Evolutionary conservation across 2,113 vertebrate species (phyloP).

Genomic region (Labeo catla): DNA sequence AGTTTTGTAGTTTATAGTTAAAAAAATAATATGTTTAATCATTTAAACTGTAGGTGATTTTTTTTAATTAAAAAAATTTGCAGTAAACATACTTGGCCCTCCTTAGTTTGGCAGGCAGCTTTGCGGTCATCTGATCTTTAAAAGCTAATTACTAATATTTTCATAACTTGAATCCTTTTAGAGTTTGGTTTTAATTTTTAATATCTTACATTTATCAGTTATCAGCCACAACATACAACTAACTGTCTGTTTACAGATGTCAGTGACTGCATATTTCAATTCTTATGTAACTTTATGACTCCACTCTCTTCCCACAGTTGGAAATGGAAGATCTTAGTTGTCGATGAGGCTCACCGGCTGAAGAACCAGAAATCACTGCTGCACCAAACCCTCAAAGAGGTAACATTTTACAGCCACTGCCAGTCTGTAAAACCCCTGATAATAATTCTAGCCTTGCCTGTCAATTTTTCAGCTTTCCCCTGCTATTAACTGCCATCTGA

Average conservation of each 20-base stretch:
- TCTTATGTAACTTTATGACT: background rate
- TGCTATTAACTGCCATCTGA: background rate
- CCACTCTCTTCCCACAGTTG: conserved; percentile 63
- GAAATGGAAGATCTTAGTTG: conserved; percentile 81
- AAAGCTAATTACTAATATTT: background rate
- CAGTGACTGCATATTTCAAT: background rate
- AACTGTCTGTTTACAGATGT: background rate
- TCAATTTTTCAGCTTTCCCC: background rate
- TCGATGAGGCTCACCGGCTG: conserved; percentile 93
- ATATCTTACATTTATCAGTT: background rate
- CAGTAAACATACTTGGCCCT: no score
- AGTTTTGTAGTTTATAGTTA: no score
- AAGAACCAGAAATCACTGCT: conserved; percentile 90
- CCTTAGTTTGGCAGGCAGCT: no score
- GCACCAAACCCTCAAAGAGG: conserved; percentile 82
- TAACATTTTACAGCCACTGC: conserved; percentile 56
- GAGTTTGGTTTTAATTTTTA: background rate
- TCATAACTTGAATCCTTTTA: background rate
- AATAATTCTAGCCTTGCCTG: background rate
- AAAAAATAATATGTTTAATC: no score
- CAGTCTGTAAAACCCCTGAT: background rate
- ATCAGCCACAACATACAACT: background rate
- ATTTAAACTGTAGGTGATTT: no score
- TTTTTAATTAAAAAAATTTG: no score
- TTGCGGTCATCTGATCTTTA: background rate